Evolutionary conservation across 1,140 invertebrate species (phyloP), one percentile per base, ranked within the genome.

Genomic region (Sesamia nonagrioides): DNA sequence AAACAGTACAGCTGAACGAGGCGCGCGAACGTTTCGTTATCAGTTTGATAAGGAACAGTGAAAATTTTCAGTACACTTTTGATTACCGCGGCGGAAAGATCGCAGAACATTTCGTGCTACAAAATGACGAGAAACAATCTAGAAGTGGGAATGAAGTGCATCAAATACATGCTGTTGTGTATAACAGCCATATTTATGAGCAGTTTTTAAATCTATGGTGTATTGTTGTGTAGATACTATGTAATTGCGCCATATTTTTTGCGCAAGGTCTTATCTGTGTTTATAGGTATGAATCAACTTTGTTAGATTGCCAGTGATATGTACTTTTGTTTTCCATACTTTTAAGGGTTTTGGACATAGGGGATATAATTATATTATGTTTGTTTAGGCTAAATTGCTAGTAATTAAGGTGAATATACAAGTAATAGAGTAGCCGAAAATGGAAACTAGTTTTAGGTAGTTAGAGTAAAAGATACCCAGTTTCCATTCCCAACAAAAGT

Each of bases 141-240:
- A 74, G 97, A 97, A 92, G 95, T 97, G 61, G 97, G 97, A 82
- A 97, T 97, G 95, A 96, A 96, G 82, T 97, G 97, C 91, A 97
- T 98, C 82, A 98, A 98, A 93, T 98, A 97, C 84, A 96, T 98
- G 92, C 95, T 98, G 42, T 96, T 97, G 83, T 96, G 97, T 54
- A 97, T 98, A 82, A 98, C 98, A 91, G 96, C 97, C 60, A 96
- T 98, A 84, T 98, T 98, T 94, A 97, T 98, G 96, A 98, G 98
- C 90, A 97, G 97, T 97, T 81, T 48, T 60, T 13, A 17, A 35
- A 52, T 58, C 21, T 50, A 76, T 63, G 63, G 71, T 50, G 60
- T 35, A 45, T 50, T 76, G 27, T 54, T 72, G 40, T 42, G 6
- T 66, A 33, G 3, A 37, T 37, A 8, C 27, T 27, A 54, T 13